Percentiles rank a stretch among this genome's conserved stretches.
phyloP scores from a whole-genome alignment of 2,888 invertebrate genomes.

The Falcaria lacertinaria region DNA sequence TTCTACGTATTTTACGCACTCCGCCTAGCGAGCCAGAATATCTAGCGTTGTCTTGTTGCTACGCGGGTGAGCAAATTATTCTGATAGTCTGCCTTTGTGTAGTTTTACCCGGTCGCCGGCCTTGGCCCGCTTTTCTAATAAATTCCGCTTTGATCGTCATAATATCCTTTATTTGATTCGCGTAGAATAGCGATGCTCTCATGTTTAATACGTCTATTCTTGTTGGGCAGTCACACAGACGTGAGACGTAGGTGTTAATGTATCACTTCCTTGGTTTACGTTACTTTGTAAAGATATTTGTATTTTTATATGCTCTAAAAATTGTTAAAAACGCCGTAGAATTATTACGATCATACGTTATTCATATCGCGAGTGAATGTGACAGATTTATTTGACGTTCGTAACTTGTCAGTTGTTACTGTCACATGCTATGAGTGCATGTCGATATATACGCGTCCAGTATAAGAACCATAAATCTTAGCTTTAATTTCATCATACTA shows the following conservation, averaged over 20 bases:
- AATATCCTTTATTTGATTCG: background rate
- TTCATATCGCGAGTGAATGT: too few relatives aligned
- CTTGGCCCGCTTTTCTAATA: constrained; percentile 1
- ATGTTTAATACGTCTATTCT: background rate
- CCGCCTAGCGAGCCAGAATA: background rate
- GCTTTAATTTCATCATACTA: too few relatives aligned
- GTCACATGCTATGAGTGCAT: too few relatives aligned
- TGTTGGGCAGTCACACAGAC: background rate
- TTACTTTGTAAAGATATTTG: background rate
- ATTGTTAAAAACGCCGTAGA: too few relatives aligned
- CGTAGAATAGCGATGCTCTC: background rate
- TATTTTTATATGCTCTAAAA: too few relatives aligned
- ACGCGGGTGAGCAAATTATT: background rate
- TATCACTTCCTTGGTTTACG: background rate
- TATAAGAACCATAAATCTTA: too few relatives aligned
- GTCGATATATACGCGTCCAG: too few relatives aligned
- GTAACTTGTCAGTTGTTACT: too few relatives aligned
- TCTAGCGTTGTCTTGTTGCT: background rate
- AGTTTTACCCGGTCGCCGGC: background rate
- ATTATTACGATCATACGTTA: too few relatives aligned
- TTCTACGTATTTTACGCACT: background rate
- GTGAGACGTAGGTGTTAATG: background rate
- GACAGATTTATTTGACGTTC: too few relatives aligned
- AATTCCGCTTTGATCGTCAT: background rate
- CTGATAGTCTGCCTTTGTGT: background rate